These are phyloP conservation scores for Grus americana DNA, from an alignment of 2,113 vertebrate species.

Conservation along the genomic window DNA sequence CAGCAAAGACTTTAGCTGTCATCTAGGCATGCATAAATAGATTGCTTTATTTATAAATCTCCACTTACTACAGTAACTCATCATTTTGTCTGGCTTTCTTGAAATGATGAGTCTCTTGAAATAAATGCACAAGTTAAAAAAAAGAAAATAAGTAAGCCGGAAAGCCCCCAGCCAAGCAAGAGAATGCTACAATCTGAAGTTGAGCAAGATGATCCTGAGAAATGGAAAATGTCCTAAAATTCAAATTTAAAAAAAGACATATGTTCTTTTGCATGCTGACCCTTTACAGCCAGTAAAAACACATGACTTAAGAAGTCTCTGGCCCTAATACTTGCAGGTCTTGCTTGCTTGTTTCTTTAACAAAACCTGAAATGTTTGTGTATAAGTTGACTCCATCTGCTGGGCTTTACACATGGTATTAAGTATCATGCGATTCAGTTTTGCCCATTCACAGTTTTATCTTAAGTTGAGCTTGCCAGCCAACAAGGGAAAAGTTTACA, in stretches of 20 bases:
- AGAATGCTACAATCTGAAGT: not conserved
- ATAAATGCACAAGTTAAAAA: not conserved
- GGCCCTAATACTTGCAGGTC: not conserved
- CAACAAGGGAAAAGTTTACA: constrained; percentile 40
- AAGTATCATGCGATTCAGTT: not conserved
- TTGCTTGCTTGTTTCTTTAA: not conserved
- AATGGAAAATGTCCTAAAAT: not conserved
- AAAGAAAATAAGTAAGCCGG: not conserved
- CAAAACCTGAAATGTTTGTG: not conserved
- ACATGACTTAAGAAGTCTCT: not conserved
- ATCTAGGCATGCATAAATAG: not conserved
- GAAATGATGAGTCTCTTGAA: not conserved
- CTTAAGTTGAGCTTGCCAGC: constrained; percentile 25
- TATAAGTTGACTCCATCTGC: constrained; percentile 29
- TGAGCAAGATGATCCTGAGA: not conserved
- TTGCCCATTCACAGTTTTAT: not conserved
- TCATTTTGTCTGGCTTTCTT: not conserved
- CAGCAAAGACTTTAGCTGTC: not conserved
- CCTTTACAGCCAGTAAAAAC: not conserved
- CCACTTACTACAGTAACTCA: not conserved
- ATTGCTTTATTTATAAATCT: constrained; percentile 36
- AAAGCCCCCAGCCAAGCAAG: not conserved
- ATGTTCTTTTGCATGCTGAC: not conserved
- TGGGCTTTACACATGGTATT: not conserved
- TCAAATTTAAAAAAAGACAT: not conserved